Base-by-base conservation (phyloP, 2,113 vertebrate species). In the Hemiprocne comata region DNA sequence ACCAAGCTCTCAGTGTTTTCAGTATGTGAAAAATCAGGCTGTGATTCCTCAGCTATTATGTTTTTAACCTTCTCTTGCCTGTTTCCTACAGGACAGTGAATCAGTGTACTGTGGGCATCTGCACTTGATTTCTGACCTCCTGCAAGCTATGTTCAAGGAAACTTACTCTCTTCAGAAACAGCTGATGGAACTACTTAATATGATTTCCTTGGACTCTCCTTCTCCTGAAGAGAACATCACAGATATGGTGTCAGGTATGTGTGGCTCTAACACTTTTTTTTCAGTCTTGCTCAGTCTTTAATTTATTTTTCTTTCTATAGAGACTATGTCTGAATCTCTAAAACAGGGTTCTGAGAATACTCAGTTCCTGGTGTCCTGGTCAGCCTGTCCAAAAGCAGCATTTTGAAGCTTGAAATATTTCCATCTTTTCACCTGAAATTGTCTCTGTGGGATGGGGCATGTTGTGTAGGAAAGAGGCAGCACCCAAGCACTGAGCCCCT, bases 101-200 rank as follows among this genome's bases (percentile, higher is more conserved):
- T 97, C 98, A 19, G 55, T 99, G 36, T 99, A 99, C 92, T 98
- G 97, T 95, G 98, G 98, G 28, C 98, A 97, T 34, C 97, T 99
- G 75, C 98, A 99, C n/a, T 93, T 99, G 40, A 98, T 99, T 75
- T 98, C 98, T 44, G 99, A 99, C 93, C 98, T 99, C 81, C 98
- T 99, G 2, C 99, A 99, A 89, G 97, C 98, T 29, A 83, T 99
- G 65, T 99, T 99, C 93, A 99, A 99, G 91, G 99, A 99, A 78
- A 98, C 99, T 8, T 99, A 99, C 88, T 97, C 97, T 42, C 98
- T 99, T 77, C 99, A 99, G 89, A 99, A 99, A 79, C 97, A 98
- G 57, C 96, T 99, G 31, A 98, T 99, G 98, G 99, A 99, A 60
- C 86, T 99, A 13, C 89, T 99, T 90, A 99, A 99, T 87, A 97